Evolutionary conservation across 1,140 invertebrate genomes (phyloP), one percentile per base, ranked within the genome.

Genomic region (Bombus sylvicola): DNA sequence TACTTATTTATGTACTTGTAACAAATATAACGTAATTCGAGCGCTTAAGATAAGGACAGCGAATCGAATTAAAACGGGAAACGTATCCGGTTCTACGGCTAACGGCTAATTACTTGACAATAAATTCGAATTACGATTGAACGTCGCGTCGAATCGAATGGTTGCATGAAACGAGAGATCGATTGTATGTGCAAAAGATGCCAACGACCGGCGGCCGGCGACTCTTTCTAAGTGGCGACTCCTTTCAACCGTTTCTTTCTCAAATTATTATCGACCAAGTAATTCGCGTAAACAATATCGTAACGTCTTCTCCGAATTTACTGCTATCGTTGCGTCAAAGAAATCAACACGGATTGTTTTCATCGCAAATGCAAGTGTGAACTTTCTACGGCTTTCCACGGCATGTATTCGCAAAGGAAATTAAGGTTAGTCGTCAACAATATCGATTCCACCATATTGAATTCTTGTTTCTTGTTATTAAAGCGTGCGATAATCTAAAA

Each of bases 41-140:
- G 4, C 22, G n/a, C 15, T 57, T 41, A 41, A 69, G 31, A 82
- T 37, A 59, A 72, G 10, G 2, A 73, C 31, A 12, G 9, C 71
- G 41, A 47, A 73, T 69, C 59, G 62, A 75, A 88, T 88, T 66
- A 66, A 89, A 75, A 86, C 59, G 62, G 68, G 71, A 81, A 77
- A 47, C 34, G 66, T 22, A n/a, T 37, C 28, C 66, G n/a, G 37
- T 28, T 10, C 10, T 39, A 72, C 47, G 41, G 25, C 15, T 15
- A 89, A 85, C 69, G 53, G 66, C 76, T 87, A 88, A 91, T 92
- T 91, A 86, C 81, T 80, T 31, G 81, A 80, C 85, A 10, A 91
- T 92, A 91, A 91, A 86, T 91, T 91, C 62, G 31, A 69, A 57
- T 87, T 88, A 77, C 81, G 72, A 71, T 79, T 22, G 25, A 34